A percentile compares a stretch with the other conserved stretches of the same genome.
Conservation (phyloP, 1,140 invertebrate genomes). For the Lysiphlebus fabarum region DNA sequence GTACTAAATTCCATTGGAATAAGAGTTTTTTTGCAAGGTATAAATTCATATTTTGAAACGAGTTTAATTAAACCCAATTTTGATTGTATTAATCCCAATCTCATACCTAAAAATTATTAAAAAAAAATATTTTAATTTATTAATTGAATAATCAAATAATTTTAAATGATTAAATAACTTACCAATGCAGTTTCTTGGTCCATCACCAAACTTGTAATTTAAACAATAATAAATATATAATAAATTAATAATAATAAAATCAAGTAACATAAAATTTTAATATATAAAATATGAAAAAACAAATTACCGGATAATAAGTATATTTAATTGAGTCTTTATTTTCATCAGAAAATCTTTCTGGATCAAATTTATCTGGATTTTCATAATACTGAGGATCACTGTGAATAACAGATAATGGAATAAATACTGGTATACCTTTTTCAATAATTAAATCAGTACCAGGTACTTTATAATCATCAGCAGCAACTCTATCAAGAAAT, state of each 20-base stretch:
- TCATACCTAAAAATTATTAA: slow-evolving; percentile 46
- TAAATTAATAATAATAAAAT: too few relatives aligned
- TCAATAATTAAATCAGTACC: slow-evolving; percentile 43
- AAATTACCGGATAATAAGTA: slow-evolving; percentile 51
- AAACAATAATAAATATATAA: too few relatives aligned
- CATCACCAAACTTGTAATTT: slow-evolving; percentile 54
- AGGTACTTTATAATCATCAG: slow-evolving; percentile 46
- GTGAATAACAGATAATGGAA: slow-evolving; percentile 50
- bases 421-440: slow-evolving; percentile 50
- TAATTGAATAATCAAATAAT: neutral
- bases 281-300: too few relatives aligned
- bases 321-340: slow-evolving; percentile 43
- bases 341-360: slow-evolving; percentile 62
- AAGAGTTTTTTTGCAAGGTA: slow-evolving; percentile 40
- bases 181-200: slow-evolving; percentile 59
- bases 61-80: slow-evolving; percentile 58
- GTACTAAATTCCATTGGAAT: slow-evolving; percentile 38
- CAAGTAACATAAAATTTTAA: too few relatives aligned
- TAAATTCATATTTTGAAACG: slow-evolving; percentile 46
- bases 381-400: slow-evolving; percentile 60
- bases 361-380: slow-evolving; percentile 66
- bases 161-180: slow-evolving; percentile 13
- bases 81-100: slow-evolving; percentile 62
- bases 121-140: neutral
- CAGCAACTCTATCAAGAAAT: slow-evolving; percentile 52